phyloP scores from a whole-genome alignment of 2,113 vertebrate genomes.

The Ginglymostoma cirratum region DNA sequence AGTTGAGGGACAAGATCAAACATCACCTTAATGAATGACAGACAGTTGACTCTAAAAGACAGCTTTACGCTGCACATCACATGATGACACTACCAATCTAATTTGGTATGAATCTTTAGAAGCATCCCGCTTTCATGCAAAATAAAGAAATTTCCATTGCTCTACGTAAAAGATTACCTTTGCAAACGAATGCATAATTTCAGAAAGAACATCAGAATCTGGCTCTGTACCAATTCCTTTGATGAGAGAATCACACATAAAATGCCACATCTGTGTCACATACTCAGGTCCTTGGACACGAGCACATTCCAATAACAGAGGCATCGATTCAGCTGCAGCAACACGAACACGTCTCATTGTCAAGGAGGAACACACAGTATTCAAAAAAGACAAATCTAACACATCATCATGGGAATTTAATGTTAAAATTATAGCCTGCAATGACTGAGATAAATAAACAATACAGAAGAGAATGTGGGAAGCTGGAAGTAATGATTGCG shows the following conservation, averaged over 20 bases:
- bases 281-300: conserved; percentile 87
- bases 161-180: conserved; percentile 64
- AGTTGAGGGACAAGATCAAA: not conserved
- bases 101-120: not conserved
- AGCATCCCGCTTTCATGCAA: not conserved
- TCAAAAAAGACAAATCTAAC: not conserved
- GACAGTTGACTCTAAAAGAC: not conserved
- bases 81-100: not conserved
- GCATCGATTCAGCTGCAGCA: conserved; percentile 94
- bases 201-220: conserved; percentile 90
- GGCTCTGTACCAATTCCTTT: conserved; percentile 96
- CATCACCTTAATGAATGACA: not conserved
- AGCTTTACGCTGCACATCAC: too few relatives aligned
- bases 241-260: conserved; percentile 97
- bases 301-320: conserved; percentile 86
- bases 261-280: conserved; percentile 98
- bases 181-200: conserved; percentile 98
- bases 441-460: too few relatives aligned
- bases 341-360: conserved; percentile 77
- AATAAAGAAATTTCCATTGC: not conserved
- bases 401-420: not conserved
- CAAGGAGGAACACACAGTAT: conserved; percentile 57
- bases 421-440: not conserved
- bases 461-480: too few relatives aligned
- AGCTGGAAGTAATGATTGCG: too few relatives aligned